Base-by-base conservation (phyloP, 2,888 invertebrate genomes). In the Onthophagus sagittarius region DNA sequence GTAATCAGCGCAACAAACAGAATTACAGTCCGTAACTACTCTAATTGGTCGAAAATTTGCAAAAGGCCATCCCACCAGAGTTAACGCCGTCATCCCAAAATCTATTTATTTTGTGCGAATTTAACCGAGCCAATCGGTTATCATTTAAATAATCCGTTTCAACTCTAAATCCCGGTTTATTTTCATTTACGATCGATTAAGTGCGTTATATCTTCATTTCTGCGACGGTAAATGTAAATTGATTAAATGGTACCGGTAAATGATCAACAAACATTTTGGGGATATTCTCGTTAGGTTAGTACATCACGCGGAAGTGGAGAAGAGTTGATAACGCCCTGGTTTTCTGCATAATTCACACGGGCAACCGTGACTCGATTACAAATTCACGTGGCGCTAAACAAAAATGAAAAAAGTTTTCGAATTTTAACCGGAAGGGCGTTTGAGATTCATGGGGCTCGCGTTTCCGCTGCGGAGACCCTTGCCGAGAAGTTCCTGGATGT, bases 391-490 rank as follows among this genome's bases (percentile, higher is more conserved):
- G 67, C 32, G 67, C 32, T 23, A 67, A 67, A 23, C 31, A 67
- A 67, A 67, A 67, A 67, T 67, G 67, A 67, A 67, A 67, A 67
- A 67, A 67, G 67, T 67, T 67, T 67, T 67, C 32, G n/a, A 32
- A 32, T 53, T 53, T 53, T 53, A 53, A 53, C 39, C 39, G 39
- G 39, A 53, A 53, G 39, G 39, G 9, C 39, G 39, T 53, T 53
- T 53, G 39, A 53, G 39, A 53, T 53, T 53, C 39, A 53, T 53
- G 39, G 39, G 39, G 39, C 6, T 53, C 39, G 39, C 11, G 39
- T 67, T 67, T 32, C 15, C 67, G 23, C 67, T 15, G 39, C 7
- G 2, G 39, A 53, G 39, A 53, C 39, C 23, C 39, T 53, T 53
- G 11, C 39, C 39, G 39, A 53, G 39, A 53, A 53, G 11, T 11